Evolutionary conservation across 2,113 vertebrate genomes (phyloP).

Genomic region (Apus apus): DNA sequence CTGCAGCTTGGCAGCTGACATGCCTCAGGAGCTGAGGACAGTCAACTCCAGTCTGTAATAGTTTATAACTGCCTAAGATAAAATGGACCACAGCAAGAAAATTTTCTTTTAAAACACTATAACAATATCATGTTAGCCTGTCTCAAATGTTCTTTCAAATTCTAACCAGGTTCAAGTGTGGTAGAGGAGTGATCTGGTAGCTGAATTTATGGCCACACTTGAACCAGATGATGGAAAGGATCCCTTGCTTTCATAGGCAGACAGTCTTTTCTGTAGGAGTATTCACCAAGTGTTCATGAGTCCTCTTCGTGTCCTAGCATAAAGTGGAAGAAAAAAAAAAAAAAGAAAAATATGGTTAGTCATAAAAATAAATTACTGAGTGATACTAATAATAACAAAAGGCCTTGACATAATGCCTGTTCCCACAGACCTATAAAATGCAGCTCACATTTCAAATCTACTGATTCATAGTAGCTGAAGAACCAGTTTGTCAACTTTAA

Average conservation of each 20-base stretch:
- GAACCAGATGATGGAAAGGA: background rate
- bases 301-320: background rate
- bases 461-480: background rate
- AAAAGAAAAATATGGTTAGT: background rate
- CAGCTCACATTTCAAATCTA: background rate
- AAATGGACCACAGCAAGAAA: background rate
- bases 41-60: background rate
- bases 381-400: background rate
- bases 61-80: background rate
- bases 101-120: background rate
- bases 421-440: background rate
- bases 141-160: background rate
- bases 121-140: background rate
- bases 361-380: background rate
- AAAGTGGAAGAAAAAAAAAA: background rate
- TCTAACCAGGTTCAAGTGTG: background rate
- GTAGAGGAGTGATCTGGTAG: background rate
- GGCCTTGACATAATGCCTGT: background rate
- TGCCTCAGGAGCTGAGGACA: background rate
- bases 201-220: background rate
- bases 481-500: background rate
- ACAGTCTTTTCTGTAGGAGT: background rate
- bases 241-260: background rate
- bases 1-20: background rate
- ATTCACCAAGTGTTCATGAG: background rate